Conservation (phyloP, 1,140 invertebrate genomes). For the Drosophila nigrodunni region DNA sequence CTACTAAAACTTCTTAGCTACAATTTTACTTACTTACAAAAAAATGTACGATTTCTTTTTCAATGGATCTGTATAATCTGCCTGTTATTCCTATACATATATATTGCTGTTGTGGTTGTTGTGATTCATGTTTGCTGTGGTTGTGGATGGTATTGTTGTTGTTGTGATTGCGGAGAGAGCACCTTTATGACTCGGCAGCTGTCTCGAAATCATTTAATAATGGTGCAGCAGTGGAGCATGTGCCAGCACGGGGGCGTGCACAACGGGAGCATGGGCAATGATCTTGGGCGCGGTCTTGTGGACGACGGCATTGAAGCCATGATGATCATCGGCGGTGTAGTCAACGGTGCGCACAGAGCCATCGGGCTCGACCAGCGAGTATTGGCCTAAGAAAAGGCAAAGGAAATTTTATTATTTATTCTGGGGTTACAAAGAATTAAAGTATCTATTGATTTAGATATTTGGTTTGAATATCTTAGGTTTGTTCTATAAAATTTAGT, state of each 20-base stretch:
- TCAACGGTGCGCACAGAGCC: conserved; percentile 87
- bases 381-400: conserved; percentile 83
- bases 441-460: too few relatives aligned
- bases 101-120: conserved; percentile 61
- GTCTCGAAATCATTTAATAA: conserved; percentile 56
- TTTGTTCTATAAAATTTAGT: too few relatives aligned
- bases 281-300: conserved; percentile 85
- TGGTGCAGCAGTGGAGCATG: conserved; percentile 75
- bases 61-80: conserved; percentile 59
- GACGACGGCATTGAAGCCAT: conserved; percentile 86
- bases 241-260: conserved; percentile 69
- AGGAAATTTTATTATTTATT: neutral
- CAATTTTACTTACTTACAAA: conserved; percentile 72
- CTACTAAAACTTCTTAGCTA: conserved; percentile 75
- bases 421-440: too few relatives aligned
- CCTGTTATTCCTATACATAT: conserved; percentile 51
- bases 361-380: conserved; percentile 87
- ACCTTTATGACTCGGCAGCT: conserved; percentile 57
- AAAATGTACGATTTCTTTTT: conserved; percentile 55
- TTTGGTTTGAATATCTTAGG: too few relatives aligned
- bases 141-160: conserved; percentile 55
- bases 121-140: conserved; percentile 48
- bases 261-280: conserved; percentile 73
- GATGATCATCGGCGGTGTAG: conserved; percentile 90
- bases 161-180: conserved; percentile 59